Base-by-base conservation (phyloP, 2,113 vertebrate species). In the Theristicus caerulescens region DNA sequence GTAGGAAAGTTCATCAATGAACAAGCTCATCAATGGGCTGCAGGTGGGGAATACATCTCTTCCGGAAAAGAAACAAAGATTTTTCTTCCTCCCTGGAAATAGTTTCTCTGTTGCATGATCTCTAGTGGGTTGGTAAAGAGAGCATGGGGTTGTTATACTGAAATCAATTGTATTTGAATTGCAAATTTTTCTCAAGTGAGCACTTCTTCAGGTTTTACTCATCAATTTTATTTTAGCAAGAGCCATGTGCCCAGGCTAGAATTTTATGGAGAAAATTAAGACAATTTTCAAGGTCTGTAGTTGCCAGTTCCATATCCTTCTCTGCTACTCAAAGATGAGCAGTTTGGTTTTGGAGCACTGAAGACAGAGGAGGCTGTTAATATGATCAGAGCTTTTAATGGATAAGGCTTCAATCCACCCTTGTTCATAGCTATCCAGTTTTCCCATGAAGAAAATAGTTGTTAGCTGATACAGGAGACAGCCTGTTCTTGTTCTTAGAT, bases 41-140 rank as follows among this genome's bases (percentile, higher is more conserved):
- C 27, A 20, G 22, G 6, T 18, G 8, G 72, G n/a, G 29, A 86
- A 57, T 25, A 38, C 55, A 17, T 67, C 62, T 64, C 31, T 76
- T 27, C 32, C 40, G 80, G 79, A 54, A 96, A 96, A 90, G 70
- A 96, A 96, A 82, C 8, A 46, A 44, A 73, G 24, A 22, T 91
- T 73, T 73, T 66, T 64, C 13, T 40, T 82, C 40, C 46, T 66
- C 36, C 54, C 58, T 81, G 77, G 51, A 93, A 91, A 47, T 13
- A 38, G 29, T 96, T 98, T 93, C 71, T 96, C 61, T 96, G 80
- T 96, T 98, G 97, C 97, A 97, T 96, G 97, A 92, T 95, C 80
- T 97, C 89, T 79, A 25, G 73, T 93, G 84, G 88, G 88, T 94
- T 94, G 73, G 69, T 96, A 19, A 91, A 92, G 74, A 96, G 42